Base-by-base conservation (phyloP, 2,113 vertebrate genomes). In the western clawed frog (Xenopus tropicalis) region DNA sequence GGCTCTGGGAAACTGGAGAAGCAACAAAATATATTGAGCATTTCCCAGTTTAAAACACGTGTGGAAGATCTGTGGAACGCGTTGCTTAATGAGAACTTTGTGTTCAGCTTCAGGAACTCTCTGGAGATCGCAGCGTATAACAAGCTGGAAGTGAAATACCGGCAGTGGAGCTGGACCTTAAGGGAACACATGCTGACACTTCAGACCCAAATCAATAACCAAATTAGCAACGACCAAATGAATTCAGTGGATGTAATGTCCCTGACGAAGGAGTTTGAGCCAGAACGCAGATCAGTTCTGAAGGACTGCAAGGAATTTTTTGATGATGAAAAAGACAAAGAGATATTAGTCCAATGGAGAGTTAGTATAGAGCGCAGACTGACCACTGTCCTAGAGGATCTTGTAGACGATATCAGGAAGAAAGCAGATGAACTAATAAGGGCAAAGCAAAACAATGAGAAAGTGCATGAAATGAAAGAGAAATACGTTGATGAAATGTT, bases 311-410 rank as follows among this genome's bases (percentile, higher is more conserved):
- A 82, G 12, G 37, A 58, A 4, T 86, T 71, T 72, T 88, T 89
- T 72, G 23, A 7, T 21, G 82, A 88, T 52, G 78, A 85, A 13
- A 62, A 1, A 76, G 72, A 87, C 29, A 62, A 1, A 76, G 72
- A 87, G 24, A 84, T 78, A 13, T n/a, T 86, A 61, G 20, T 76
- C 57, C 82, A 87, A 19, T 90, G 85, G 85, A 83, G 37, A 81
- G 1, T 0, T n/a, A 68, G 0, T 66, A 82, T 51, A 0, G 67
- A 82, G 14, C 1, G 6, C 24, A 81, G 78, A 56, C 67, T 88
- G 51, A 56, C 44, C 19, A 72, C 79, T 0, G 74, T 86, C 0
- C 68, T 79, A 74, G 51, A 78, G 0, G 58, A 75, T 1, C 81
- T 88, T 69, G 14, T 87, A 7, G 6, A 0, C 11, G 81, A 84